Evolutionary conservation across 2,113 vertebrate species (phyloP), one percentile per base, ranked within the genome.

Genomic region (Myrmophylax atrothorax): DNA sequence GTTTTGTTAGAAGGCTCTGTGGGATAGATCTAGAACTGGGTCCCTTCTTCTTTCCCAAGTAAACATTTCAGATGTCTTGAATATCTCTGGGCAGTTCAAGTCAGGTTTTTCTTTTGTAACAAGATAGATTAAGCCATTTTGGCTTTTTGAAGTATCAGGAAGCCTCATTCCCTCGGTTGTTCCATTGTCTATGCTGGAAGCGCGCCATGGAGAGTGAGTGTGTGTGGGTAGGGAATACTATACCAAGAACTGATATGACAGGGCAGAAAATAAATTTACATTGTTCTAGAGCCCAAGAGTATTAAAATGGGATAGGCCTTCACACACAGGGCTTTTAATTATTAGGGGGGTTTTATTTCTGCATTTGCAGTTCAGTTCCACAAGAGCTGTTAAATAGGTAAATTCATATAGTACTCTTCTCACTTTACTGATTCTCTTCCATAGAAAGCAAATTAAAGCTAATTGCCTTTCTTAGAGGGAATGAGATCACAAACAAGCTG

Each of bases 401-500:
- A 19, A 73, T 94, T 68, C 8, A 22, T 67, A 70, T 11, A 83
- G 23, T 40, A n/a, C 25, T 47, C 28, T 79, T 72, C n/a, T 79
- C 31, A 25, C 37, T 91, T 94, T 89, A 66, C 74, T 70, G 26
- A 56, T 52, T 67, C 22, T 29, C 16, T 78, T 84, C 31, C 46
- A 42, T 1, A 1, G 28, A 52, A 44, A 69, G 46, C 1, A 10
- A 88, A 64, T 44, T 31, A n/a, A 86, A 96, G 60, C 25, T 91
- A 60, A 92, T 87, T 95, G 83, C 52, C 33, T 63, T 82, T 88
- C 50, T 62, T 58, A 44, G 52, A 67, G 60, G 5, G 31, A 86
- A 86, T 37, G 38, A 68, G 68, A 60, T 88, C 83, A 90, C 88
- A 97, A 94, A 91, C 59, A 88, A 88, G 60, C 47, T 63, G 52